Evolutionary conservation across 35 echinoderm and acorn worm genomes (phyloP), one percentile per base, ranked within the genome.

Genomic region (Diadema setosum): DNA sequence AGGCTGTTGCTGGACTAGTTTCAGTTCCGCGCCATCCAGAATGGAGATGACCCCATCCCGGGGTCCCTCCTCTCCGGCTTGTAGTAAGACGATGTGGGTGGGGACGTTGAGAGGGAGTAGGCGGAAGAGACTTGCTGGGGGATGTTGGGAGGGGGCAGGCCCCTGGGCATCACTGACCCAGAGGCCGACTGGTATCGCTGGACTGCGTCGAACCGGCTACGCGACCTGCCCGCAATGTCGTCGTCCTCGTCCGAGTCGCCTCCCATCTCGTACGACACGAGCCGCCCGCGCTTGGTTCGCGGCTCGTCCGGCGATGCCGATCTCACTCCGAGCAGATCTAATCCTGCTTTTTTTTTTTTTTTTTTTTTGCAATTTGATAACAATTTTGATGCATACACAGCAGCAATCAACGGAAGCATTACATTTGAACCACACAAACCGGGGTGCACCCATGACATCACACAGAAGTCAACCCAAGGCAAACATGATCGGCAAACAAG

Each of bases 21-120:
- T 76, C 40, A 78, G 18, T 78, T 78, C 73, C 73, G 39, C 6
- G 73, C 73, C 73, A 78, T 78, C 73, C 73, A 78, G 23, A 78
- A 78, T 18, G 73, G 73, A 23, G 73, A 42, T 8, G 26, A 9
- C 15, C 73, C 73, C 44, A 36, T n/a, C 1, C 73, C 73, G 17
- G 73, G 40, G 17, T 39, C 73, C 36, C 73, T 78, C 44, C 73
- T 42, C 40, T 78, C 73, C 73, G 37, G 9, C 3, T 78, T 78
- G 73, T 78, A 78, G 73, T 43, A 78, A n/a, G 33, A 44, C 20
- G 73, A 78, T n/a, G 73, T 78, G 21, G 14, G 14, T 1, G 73
- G 30, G 27, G 63, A 67, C 37, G 63, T 67, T 0, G 63, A 33
- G 20, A 33, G 63, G 11, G 63, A 67, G 8, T 26, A 67, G 2